phyloP scores from a whole-genome alignment of 1,140 invertebrate genomes.

The Laupala kohalensis region DNA sequence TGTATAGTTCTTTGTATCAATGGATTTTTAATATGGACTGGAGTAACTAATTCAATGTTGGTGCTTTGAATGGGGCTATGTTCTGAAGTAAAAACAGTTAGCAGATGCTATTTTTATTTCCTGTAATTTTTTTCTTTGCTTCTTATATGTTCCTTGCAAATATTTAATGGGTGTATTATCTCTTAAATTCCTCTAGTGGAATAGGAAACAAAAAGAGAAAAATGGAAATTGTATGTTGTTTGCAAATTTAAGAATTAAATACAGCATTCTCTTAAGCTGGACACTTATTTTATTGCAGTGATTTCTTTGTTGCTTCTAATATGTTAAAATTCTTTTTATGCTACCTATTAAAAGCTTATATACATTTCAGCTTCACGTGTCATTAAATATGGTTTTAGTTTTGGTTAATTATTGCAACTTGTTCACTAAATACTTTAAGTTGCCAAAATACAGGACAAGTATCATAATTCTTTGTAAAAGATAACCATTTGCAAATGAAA shows the following conservation, averaged over 20 bases:
- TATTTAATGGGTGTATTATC: background rate
- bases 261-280: background rate
- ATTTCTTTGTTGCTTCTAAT: background rate
- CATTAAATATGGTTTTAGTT: no score
- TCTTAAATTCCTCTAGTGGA: background rate
- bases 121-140: no score
- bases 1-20: background rate
- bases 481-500: no score
- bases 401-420: background rate
- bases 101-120: no score
- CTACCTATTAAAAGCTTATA: background rate
- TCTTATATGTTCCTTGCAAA: no score
- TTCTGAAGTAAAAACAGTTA: background rate
- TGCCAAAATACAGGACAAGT: no score
- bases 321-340: background rate
- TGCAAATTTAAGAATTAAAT: background rate
- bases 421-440: background rate
- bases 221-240: background rate
- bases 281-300: background rate
- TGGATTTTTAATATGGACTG: background rate
- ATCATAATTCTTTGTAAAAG: no score
- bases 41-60: background rate
- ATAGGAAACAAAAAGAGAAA: background rate
- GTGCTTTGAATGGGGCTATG: background rate
- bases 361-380: background rate